A percentile compares a stretch with the other conserved stretches of the same genome.
phyloP scores from a whole-genome alignment of 2,797 vertebrate species.

The Pteropus rufus region DNA sequence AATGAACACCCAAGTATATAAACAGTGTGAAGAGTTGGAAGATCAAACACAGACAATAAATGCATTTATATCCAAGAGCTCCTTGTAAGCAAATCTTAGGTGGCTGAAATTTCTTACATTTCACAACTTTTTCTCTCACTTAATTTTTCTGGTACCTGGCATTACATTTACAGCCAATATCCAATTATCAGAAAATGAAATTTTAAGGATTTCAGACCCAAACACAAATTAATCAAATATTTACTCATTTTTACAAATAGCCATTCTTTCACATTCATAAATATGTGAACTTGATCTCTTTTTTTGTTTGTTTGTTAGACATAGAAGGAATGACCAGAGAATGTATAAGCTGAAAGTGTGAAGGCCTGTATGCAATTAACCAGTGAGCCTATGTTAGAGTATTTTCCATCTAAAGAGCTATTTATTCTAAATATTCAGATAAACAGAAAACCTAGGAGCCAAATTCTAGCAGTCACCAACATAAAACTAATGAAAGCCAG shows the following conservation, averaged over 20 bases:
- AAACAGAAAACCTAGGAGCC: not conserved
- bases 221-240: not conserved
- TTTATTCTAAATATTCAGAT: not conserved
- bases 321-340: not conserved
- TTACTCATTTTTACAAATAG: not conserved
- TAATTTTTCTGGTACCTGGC: not conserved
- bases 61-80: not conserved
- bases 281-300: not conserved
- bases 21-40: not conserved
- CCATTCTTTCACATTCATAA: not conserved
- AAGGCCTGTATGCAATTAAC: not conserved
- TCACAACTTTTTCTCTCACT: not conserved
- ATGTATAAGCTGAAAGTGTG: not conserved
- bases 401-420: not conserved
- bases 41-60: not conserved
- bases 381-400: not conserved
- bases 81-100: not conserved
- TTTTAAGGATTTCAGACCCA: not conserved
- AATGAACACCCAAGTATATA: not conserved
- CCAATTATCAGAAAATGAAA: not conserved
- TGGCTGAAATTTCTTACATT: not conserved
- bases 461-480: not conserved
- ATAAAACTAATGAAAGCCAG: not conserved
- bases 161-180: not conserved
- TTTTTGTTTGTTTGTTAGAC: not conserved